Evolutionary conservation across 2,888 invertebrate species (phyloP).

Genomic region (Tridacna gigas): DNA sequence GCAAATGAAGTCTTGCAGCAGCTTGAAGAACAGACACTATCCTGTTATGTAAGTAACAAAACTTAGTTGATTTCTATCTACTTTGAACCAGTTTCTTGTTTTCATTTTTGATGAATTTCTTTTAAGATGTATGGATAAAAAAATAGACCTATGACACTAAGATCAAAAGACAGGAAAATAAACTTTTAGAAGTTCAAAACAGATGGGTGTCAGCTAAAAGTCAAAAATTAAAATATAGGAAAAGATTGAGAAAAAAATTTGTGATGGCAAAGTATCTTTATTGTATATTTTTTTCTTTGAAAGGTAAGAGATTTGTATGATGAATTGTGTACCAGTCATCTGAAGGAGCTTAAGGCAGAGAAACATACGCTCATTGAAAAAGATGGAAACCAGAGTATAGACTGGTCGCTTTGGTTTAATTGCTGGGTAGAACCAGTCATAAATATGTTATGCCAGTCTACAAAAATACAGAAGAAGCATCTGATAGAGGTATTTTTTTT

Average conservation of each 20-base stretch:
- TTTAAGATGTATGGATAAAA: too few relatives aligned
- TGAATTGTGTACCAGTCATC: constrained; percentile 6
- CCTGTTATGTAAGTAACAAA: constrained; percentile 85
- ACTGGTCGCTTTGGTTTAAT: constrained; percentile 31
- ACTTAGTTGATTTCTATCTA: too few relatives aligned
- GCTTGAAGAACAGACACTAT: constrained; percentile 83
- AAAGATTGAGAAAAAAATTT: too few relatives aligned
- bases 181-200: too few relatives aligned
- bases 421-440: constrained; percentile 86
- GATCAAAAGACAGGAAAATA: too few relatives aligned
- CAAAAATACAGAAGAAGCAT: constrained; percentile 74
- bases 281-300: not conserved
- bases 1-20: constrained; percentile 83
- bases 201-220: too few relatives aligned
- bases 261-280: not conserved
- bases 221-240: too few relatives aligned
- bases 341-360: not conserved
- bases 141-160: too few relatives aligned
- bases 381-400: not conserved
- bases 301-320: constrained; percentile 20
- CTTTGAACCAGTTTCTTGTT: not conserved
- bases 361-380: not conserved
- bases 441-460: constrained; percentile 71
- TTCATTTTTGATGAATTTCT: not conserved
- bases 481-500: constrained; percentile 76